Base-by-base conservation (phyloP, 2,888 invertebrate species). In the Spialia ferax region DNA sequence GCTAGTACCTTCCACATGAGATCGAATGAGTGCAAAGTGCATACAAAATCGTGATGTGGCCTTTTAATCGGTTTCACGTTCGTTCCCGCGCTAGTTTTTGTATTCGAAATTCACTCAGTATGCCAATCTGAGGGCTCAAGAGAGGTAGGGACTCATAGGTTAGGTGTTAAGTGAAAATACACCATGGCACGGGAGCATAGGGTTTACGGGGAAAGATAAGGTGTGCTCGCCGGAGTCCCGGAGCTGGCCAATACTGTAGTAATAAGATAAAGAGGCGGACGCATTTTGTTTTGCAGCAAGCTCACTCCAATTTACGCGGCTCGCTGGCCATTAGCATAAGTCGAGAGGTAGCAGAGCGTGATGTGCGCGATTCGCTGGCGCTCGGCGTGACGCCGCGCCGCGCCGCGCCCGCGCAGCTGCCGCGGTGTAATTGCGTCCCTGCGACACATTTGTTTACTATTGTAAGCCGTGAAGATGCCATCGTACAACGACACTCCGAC, bases 41-140 rank as follows among this genome's bases (percentile, higher is more conserved):
- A 93, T 91, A 91, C 91, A 89, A 86, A 93, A 92, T 93, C 93
- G 93, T 93, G 93, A 93, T 93, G 93, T 85, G 89, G 90, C 87
- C 88, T 88, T 93, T 93, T 93, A 93, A 93, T 93, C 93, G 93
- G 87, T 93, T 92, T 85, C 93, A 92, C 92, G 92, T 90, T 91
- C 85, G 85, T 89, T 89, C 87, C 87, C 87, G 89, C 85, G 87
- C 86, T 87, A 88, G 88, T 91, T 93, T 93, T 93, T 91, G 91
- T 90, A 89, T 91, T 91, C 89, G 86, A 85, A 89, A 89, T 91
- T 91, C 88, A 89, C 87, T 88, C 73, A 74, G 77, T 71, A 86
- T 80, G 85, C 89, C 88, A 88, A 91, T 91, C 89, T 90, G 83
- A 76, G 81, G 83, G 83, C 80, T 85, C 82, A 83, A 82, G 81